A percentile compares a stretch with the other conserved stretches of the same genome.
Evolutionary conservation across 2,888 invertebrate genomes (phyloP).

Genomic region (Busseola fusca): DNA sequence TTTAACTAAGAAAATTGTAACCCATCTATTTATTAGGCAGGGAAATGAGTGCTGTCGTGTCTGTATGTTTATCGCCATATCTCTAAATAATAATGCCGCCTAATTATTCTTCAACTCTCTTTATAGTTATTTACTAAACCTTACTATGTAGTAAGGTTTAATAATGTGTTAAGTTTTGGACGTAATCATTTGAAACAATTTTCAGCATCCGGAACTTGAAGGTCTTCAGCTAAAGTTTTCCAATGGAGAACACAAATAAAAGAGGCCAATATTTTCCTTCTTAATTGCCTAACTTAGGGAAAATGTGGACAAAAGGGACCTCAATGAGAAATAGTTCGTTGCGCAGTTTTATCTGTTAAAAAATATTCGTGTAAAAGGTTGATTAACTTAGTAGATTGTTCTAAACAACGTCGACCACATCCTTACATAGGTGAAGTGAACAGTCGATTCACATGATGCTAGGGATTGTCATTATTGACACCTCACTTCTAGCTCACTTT

Average conservation of each 20-base stretch:
- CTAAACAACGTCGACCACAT: too few species aligned
- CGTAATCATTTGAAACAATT: slow-evolving; percentile 18
- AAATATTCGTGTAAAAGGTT: slow-evolving; percentile 19
- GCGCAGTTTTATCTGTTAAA: slow-evolving; percentile 24
- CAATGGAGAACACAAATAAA: slow-evolving; percentile 40
- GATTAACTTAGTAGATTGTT: slow-evolving; percentile 13
- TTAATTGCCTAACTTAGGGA: slow-evolving; percentile 46
- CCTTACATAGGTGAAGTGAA: neutral
- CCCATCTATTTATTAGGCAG: neutral
- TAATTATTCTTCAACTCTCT: neutral
- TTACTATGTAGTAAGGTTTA: neutral
- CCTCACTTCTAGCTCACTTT: neutral
- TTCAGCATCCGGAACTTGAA: slow-evolving; percentile 12
- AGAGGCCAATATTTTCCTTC: slow-evolving; percentile 33
- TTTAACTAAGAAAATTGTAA: neutral
- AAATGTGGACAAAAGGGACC: slow-evolving; percentile 18
- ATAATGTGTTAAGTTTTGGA: slow-evolving; percentile 6
- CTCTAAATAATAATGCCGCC: neutral
- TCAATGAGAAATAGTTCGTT: slow-evolving; percentile 40
- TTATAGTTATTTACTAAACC: neutral
- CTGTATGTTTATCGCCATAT: neutral
- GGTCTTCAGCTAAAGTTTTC: slow-evolving; percentile 35
- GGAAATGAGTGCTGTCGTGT: neutral
- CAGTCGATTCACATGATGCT: too few species aligned
- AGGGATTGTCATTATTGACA: neutral